phyloP scores from a whole-genome alignment of 2,797 vertebrate genomes.

The Coilia nasus region DNA sequence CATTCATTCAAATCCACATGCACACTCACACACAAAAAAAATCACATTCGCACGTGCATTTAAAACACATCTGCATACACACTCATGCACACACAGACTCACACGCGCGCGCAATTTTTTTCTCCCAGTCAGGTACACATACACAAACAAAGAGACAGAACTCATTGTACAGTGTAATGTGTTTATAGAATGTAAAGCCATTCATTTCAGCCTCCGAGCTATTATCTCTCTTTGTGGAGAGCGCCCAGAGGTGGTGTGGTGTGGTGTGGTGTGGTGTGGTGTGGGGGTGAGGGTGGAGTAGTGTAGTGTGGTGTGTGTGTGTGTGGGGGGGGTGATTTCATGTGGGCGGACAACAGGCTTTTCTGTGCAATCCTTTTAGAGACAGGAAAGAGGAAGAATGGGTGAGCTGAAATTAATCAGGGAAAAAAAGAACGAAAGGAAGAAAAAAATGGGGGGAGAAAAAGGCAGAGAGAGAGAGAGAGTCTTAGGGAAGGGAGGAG shows the following conservation, averaged over 20 bases:
- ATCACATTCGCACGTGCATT: conserved; percentile 31
- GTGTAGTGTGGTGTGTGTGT: conserved; percentile 29
- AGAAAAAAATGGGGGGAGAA: conserved; percentile 59
- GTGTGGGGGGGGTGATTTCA: conserved; percentile 47
- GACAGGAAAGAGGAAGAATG: conserved; percentile 57
- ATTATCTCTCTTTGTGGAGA: conserved; percentile 69
- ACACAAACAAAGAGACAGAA: conserved; percentile 54
- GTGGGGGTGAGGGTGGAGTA: conserved; percentile 53
- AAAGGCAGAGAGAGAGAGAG: conserved; percentile 58
- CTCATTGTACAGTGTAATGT: conserved; percentile 60
- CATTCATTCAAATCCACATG: background rate
- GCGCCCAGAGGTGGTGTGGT: background rate
- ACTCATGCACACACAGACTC: conserved; percentile 19
- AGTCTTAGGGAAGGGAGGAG: conserved; percentile 62
- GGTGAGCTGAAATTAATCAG: conserved; percentile 67
- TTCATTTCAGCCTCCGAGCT: conserved; percentile 61
- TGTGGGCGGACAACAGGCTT: conserved; percentile 63
- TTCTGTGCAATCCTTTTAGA: conserved; percentile 71
- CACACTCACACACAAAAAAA: conserved; percentile 30
- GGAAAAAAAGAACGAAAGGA: conserved; percentile 53
- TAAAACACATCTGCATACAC: background rate
- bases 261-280: conserved; percentile 34
- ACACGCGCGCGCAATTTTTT: conserved; percentile 40
- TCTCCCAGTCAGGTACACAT: conserved; percentile 33
- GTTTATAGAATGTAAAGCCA: conserved; percentile 60